A percentile compares a stretch with the other conserved stretches of the same genome.
Evolutionary conservation across 2,888 invertebrate species (phyloP).

Genomic region (Minunthozetes semirufus): DNA sequence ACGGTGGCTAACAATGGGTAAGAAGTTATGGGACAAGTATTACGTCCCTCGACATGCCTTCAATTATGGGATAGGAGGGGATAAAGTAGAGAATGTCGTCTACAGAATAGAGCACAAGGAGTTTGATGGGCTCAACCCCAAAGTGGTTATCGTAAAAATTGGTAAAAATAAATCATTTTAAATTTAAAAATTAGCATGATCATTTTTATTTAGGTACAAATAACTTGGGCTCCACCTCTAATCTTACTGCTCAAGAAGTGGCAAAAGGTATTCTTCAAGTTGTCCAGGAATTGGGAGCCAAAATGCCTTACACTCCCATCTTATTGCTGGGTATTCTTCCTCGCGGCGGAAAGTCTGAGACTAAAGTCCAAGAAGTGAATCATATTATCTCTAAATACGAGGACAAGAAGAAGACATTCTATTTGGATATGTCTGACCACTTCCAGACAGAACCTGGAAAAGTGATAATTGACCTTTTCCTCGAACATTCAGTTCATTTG

Average conservation of each 20-base stretch:
- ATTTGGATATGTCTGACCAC: conserved; percentile 16
- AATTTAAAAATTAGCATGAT: no score
- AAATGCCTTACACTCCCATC: neutral
- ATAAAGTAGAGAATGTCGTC: conserved; percentile 79
- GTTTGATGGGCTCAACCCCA: conserved; percentile 77
- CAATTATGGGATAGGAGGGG: conserved; percentile 82
- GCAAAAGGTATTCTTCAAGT: neutral
- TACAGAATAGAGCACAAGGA: conserved; percentile 87
- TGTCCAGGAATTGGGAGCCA: neutral
- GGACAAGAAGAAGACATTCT: conserved; percentile 1
- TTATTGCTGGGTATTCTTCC: conserved; percentile 26
- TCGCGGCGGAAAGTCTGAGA: neutral
- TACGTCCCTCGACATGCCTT: conserved; percentile 86
- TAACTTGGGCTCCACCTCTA: neutral
- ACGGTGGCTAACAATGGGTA: conserved; percentile 16
- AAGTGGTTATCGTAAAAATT: conserved; percentile 54
- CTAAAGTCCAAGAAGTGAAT: neutral
- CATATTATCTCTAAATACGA: neutral
- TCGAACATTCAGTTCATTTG: neutral
- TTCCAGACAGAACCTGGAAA: neutral
- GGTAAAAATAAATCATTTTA: neutral
- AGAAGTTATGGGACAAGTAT: conserved; percentile 73
- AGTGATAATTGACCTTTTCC: neutral
- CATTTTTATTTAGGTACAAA: neutral
- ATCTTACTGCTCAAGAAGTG: neutral